A percentile compares a stretch with the other conserved stretches of the same genome.
These are phyloP conservation scores for Cantharis nigra DNA, from an alignment of 2,888 invertebrate species.

Conservation along the genomic window DNA sequence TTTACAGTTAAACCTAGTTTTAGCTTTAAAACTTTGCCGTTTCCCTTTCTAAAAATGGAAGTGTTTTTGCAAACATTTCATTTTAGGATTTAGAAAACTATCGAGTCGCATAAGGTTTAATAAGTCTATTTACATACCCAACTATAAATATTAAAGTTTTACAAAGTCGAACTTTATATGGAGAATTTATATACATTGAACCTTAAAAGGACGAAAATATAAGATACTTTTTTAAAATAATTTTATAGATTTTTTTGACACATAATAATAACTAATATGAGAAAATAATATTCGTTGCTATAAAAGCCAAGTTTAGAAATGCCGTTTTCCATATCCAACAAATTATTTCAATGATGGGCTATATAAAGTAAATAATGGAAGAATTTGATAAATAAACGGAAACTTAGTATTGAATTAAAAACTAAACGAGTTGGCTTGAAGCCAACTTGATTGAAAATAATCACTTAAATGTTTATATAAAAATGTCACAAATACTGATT, in stretches of 20 bases:
- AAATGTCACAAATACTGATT: background rate
- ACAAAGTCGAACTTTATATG: background rate
- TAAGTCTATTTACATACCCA: background rate
- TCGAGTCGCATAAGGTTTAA: background rate
- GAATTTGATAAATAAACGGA: background rate
- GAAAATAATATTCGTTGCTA: background rate
- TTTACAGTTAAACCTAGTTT: background rate
- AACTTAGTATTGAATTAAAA: background rate
- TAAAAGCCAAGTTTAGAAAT: background rate
- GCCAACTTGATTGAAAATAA: background rate
- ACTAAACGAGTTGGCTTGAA: background rate
- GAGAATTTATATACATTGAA: background rate
- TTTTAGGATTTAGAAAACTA: background rate
- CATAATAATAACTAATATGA: background rate
- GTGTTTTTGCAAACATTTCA: background rate
- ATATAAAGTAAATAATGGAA: background rate
- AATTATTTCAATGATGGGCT: background rate
- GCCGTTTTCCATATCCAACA: background rate
- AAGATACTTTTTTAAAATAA: background rate
- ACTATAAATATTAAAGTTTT: background rate
- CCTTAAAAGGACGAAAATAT: background rate
- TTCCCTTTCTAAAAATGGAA: background rate
- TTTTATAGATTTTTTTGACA: background rate
- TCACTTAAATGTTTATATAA: background rate
- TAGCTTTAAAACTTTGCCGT: background rate